Evolutionary conservation across 1,140 invertebrate species (phyloP).

Genomic region (Ceratina japonica): DNA sequence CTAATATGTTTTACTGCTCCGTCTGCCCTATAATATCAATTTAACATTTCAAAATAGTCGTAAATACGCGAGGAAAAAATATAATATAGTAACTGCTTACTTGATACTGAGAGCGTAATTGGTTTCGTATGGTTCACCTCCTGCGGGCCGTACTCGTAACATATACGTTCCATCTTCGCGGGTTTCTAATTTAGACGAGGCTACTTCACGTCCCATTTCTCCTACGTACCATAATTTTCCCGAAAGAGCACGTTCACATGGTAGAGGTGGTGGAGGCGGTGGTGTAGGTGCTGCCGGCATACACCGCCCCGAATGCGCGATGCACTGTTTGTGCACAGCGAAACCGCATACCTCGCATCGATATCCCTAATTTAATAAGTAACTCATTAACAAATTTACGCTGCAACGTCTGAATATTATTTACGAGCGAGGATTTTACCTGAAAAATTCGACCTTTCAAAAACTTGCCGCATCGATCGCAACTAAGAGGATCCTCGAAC

Average conservation of each 20-base stretch:
- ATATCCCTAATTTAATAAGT: slow-evolving; percentile 83
- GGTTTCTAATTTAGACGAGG: slow-evolving; percentile 87
- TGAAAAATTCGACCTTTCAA: slow-evolving; percentile 94
- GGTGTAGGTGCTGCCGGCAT: slow-evolving; percentile 81
- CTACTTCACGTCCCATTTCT: slow-evolving; percentile 91
- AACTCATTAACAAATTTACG: background rate
- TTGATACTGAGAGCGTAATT: slow-evolving; percentile 94
- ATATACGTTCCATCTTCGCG: slow-evolving; percentile 94
- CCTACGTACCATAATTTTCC: slow-evolving; percentile 89
- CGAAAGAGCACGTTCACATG: slow-evolving; percentile 81
- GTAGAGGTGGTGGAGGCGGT: slow-evolving; percentile 79
- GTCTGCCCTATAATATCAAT: slow-evolving; percentile 82
- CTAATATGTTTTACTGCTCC: slow-evolving; percentile 95
- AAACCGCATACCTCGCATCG: slow-evolving; percentile 87
- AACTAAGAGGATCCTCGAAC: slow-evolving; percentile 90
- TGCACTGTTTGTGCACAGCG: slow-evolving; percentile 88
- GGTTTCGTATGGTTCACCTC: slow-evolving; percentile 83
- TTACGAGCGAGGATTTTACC: slow-evolving; percentile 71
- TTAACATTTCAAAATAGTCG: background rate
- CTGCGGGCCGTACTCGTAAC: slow-evolving; percentile 88
- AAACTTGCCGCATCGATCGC: slow-evolving; percentile 91
- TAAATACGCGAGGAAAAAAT: background rate
- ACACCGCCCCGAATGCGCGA: slow-evolving; percentile 86
- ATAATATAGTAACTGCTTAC: slow-evolving; percentile 79
- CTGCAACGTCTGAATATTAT: background rate